Evolutionary conservation across 2,888 invertebrate genomes (phyloP).

Genomic region (Dioctria rufipes): DNA sequence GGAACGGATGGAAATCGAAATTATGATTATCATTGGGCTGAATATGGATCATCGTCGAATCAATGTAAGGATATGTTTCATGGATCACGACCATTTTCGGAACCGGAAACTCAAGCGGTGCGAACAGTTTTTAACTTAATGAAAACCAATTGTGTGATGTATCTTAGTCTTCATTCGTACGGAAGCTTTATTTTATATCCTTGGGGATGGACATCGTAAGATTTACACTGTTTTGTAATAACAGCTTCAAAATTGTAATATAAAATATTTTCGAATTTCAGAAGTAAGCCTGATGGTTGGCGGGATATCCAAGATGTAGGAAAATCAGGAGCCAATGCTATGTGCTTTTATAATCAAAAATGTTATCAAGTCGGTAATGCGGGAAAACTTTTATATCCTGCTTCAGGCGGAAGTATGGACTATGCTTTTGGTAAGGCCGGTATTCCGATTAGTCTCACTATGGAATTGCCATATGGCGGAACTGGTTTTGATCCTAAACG

Average conservation of each 20-base stretch:
- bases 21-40: constrained; percentile 77
- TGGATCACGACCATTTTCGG: constrained; percentile 77
- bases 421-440: constrained; percentile 75
- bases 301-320: constrained; percentile 70
- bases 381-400: constrained; percentile 71
- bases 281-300: constrained; percentile 71
- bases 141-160: constrained; percentile 73
- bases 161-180: constrained; percentile 81
- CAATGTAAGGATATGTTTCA: constrained; percentile 75
- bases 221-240: too few relatives aligned
- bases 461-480: constrained; percentile 76
- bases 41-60: constrained; percentile 66
- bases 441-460: constrained; percentile 76
- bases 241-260: too few relatives aligned
- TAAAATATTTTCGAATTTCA: constrained; percentile 54
- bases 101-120: constrained; percentile 75
- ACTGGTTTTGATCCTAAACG: constrained; percentile 76
- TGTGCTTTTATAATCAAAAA: constrained; percentile 66
- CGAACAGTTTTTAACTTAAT: constrained; percentile 73
- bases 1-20: constrained; percentile 80
- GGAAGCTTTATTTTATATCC: constrained; percentile 78
- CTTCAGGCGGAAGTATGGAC: constrained; percentile 78
- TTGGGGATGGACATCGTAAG: constrained; percentile 75
- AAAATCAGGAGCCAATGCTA: constrained; percentile 68
- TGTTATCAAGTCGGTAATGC: constrained; percentile 71